phyloP scores from a whole-genome alignment of 2,797 vertebrate species.

The Buceros bicornis region DNA sequence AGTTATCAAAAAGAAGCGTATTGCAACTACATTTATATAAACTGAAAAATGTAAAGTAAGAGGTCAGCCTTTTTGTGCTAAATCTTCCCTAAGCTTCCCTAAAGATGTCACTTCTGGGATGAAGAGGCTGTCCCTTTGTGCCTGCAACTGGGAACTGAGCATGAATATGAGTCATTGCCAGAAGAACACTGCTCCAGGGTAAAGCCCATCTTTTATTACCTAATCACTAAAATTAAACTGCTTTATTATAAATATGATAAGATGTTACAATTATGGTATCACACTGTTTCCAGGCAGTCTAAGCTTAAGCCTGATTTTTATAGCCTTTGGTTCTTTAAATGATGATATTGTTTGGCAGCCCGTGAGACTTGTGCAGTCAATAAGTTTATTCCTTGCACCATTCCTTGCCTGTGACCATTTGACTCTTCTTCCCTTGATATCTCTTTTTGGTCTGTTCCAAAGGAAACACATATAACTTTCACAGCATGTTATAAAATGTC shows the following conservation, averaged over 20 bases:
- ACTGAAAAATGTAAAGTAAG: background rate
- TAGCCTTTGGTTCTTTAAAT: background rate
- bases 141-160: background rate
- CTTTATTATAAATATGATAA: background rate
- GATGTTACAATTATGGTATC: background rate
- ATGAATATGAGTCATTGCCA: slow-evolving; percentile 11
- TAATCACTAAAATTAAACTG: background rate
- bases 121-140: background rate
- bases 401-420: background rate
- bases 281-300: background rate
- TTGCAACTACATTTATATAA: background rate
- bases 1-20: background rate
- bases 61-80: background rate
- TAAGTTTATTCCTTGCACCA: background rate
- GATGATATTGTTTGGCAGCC: background rate
- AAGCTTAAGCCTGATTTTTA: background rate
- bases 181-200: background rate
- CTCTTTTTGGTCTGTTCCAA: background rate
- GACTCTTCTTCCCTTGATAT: background rate
- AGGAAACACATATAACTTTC: background rate
- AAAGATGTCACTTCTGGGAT: background rate
- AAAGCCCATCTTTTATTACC: background rate
- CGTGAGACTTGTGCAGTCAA: background rate
- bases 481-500: background rate
- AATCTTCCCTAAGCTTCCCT: background rate